Base-by-base conservation (phyloP, 2,797 vertebrate genomes). In the Sebastes diaconus region DNA sequence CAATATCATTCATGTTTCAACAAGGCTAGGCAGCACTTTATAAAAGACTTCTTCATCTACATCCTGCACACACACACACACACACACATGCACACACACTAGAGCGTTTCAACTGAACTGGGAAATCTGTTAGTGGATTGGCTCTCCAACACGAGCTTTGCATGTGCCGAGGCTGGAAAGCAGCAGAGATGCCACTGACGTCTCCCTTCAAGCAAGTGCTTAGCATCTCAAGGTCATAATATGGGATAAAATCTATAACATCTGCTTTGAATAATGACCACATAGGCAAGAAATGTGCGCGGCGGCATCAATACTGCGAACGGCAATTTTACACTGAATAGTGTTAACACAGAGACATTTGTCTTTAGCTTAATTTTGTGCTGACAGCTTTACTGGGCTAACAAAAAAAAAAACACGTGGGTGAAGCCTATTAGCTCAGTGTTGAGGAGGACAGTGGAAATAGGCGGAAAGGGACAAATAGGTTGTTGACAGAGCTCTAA, bases 261-360 rank as follows among this genome's bases (percentile, higher is more conserved):
- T 92, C 92, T 94, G 94, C 91, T 94, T 93, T 94, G 88, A 93
- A 94, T 94, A 93, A 94, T 94, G 93, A 94, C 91, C 90, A 88
- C 94, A 93, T 90, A 89, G 88, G 93, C 93, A 91, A 94, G 90
- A 94, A 95, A 94, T 93, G 90, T 80, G 77, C 32, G 54, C 75
- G 8, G 84, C 86, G 5, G 79, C 91, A 91, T 94, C 88, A 88
- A 89, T 91, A 90, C 68, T 42, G 79, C 4, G 74, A 88, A 83
- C 88, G 77, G 83, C 85, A 83, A 79, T 88, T 90, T 92, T 83
- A 87, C 87, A 84, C 84, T 82, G 84, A 88, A 87, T 79, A 84
- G 79, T 85, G 83, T 92, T 81, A 89, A 91, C 87, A 77, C 73
- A 79, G 64, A 88, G 88, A 80, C 88, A 74, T 91, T 93, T 90